phyloP scores from a whole-genome alignment of 1,140 invertebrate species.

The Drosophila eugracilis region DNA sequence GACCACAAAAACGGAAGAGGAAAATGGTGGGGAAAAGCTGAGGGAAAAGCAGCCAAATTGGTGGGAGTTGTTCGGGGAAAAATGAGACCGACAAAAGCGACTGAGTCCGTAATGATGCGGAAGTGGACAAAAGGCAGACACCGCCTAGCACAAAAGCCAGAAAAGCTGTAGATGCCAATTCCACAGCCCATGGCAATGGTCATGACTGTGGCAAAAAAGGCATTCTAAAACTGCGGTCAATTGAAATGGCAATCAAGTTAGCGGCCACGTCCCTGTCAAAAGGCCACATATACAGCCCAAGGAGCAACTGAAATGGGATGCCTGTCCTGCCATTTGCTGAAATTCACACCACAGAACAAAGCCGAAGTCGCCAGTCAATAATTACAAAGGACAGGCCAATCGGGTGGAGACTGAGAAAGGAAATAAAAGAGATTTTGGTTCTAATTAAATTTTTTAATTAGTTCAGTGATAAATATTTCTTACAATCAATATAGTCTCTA shows the following conservation, averaged over 20 bases:
- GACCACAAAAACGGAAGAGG: slow-evolving; percentile 42
- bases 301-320: slow-evolving; percentile 12
- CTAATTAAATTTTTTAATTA: neutral
- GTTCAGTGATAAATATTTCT: too few relatives aligned
- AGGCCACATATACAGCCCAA: slow-evolving; percentile 12
- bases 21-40: slow-evolving; percentile 13
- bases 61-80: slow-evolving; percentile 20
- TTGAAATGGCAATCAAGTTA: slow-evolving; percentile 84
- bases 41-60: slow-evolving; percentile 25
- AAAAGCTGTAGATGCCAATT: slow-evolving; percentile 19
- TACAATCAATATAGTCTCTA: too few relatives aligned
- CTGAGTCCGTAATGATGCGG: slow-evolving; percentile 74
- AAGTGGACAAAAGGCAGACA: slow-evolving; percentile 70
- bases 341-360: slow-evolving; percentile 61
- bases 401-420: neutral
- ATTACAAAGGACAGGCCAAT: slow-evolving; percentile 18
- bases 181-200: slow-evolving; percentile 13
- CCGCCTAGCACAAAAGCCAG: slow-evolving; percentile 42
- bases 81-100: slow-evolving; percentile 58
- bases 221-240: slow-evolving; percentile 83
- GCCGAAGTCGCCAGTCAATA: slow-evolving; percentile 26
- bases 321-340: slow-evolving; percentile 55
- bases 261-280: slow-evolving; percentile 73
- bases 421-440: neutral
- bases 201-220: slow-evolving; percentile 31